Evolutionary conservation across 2,797 vertebrate genomes (phyloP), one percentile per base, ranked within the genome.

Genomic region (Falco columbarius): DNA sequence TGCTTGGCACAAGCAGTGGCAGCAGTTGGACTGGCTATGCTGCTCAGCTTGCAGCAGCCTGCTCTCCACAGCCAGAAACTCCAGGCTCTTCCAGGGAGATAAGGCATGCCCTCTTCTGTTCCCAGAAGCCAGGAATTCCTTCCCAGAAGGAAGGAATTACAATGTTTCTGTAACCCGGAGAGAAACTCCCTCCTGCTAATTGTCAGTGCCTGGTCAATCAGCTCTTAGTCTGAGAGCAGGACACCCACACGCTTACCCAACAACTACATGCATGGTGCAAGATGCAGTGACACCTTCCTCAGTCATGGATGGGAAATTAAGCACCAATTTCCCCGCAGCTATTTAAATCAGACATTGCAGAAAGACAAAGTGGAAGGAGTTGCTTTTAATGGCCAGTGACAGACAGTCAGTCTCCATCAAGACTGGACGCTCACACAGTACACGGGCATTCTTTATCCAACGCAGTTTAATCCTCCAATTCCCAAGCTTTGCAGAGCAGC

Each of bases 211-310:
- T 4, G 20, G 19, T 47, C 52, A 19, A 5, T 10, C 23, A 27
- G n/a, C 47, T 62, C 36, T 15, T 1, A 38, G 3, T 19, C 13
- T 3, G 21, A 13, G 9, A 10, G 36, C n/a, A 9, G n/a, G 56
- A 14, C 24, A 7, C 55, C 22, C 0, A 1, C 34, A 9, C 0
- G 3, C 40, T 44, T 4, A 18, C 59, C 14, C 9, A 13, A 5
- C 32, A 5, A 2, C n/a, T 6, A 2, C 1, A 3, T 0, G 0
- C 12, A 0, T 0, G 0, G 17, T 2, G 14, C 19, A 6, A 22
- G 24, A 5, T n/a, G 12, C 8, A 5, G 19, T 3, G 36, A 51
- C 4, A 0, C 26, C 12, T 2, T 20, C 34, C 59, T 46, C 3
- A 10, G 8, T 10, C 7, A 23, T 24, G 3, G 42, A 17, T 0